Base-by-base conservation (phyloP, 1,140 invertebrate species). In the Pteromalus puparum region DNA sequence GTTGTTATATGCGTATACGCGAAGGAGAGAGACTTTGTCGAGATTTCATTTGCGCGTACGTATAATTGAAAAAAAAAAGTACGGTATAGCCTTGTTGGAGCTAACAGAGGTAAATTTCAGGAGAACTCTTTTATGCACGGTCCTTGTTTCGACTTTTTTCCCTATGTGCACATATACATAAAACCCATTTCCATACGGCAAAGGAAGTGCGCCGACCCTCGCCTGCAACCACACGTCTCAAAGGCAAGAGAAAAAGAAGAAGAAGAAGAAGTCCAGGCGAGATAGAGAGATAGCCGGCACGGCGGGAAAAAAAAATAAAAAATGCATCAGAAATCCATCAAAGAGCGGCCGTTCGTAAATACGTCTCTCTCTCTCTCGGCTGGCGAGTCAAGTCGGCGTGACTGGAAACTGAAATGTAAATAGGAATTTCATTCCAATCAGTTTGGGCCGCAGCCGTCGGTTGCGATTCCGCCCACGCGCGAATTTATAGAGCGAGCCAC, bases 401-500 rank as follows among this genome's bases (percentile, higher is more conserved):
- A 85, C 85, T 83, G 65, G 83, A 85, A 87, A 87, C 83, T 85
- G 81, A 84, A 87, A 86, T 86, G 83, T 86, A 88, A 87, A 87
- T 86, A 86, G 84, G 75, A 85, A 85, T 85, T 82, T 78, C 68
- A 82, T 85, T 82, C 73, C 80, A 85, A 82, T 85, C 84, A 82
- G 84, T 82, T 82, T 82, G 79, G 74, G 28, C 26, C 67, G 28
- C 75, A 30, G 48, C 53, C 53, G 21, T 61, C 7, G 18, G 67
- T 82, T 78, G 53, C 75, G 42, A 85, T 85, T 85, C 80, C 65
- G 34, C 46, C 75, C 84, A 82, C 80, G 84, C 80, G 75, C 80
- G 68, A 85, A 82, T 82, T 85, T 82, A 85, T 85, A 85, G 74
- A 85, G 84, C 65, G 79, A 46, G 74, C 75, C 74, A 78, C 74